A percentile compares a stretch with the other conserved stretches of the same genome.
phyloP scores from a whole-genome alignment of 2,113 vertebrate species.

The Carlito syrichta region DNA sequence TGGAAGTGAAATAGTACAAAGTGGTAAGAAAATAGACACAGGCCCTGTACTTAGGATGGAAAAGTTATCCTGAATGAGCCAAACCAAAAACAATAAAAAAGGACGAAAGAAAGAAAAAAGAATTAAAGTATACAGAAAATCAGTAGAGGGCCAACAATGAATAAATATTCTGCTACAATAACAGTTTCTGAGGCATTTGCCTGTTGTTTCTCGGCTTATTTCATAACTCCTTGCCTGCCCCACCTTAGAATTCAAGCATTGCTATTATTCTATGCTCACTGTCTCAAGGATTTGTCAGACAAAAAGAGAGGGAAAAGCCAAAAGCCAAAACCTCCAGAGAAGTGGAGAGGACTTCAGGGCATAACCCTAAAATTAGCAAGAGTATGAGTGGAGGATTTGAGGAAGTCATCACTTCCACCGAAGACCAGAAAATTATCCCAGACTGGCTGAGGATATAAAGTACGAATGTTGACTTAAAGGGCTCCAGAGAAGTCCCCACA shows the following conservation, averaged over 20 bases:
- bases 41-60: neutral
- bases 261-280: neutral
- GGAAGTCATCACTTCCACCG: neutral
- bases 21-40: neutral
- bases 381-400: neutral
- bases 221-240: neutral
- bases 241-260: neutral
- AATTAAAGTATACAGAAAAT: neutral
- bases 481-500: neutral
- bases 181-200: neutral
- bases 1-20: neutral
- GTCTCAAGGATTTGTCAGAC: neutral
- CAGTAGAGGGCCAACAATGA: neutral
- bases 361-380: neutral
- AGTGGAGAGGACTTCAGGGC: neutral
- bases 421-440: neutral
- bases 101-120: neutral
- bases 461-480: neutral
- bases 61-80: neutral
- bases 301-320: fast-evolving
- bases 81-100: neutral
- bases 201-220: neutral
- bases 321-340: neutral
- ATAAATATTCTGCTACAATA: neutral
- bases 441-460: neutral